phyloP scores from a whole-genome alignment of 2,113 vertebrate species.

The Microcebus ravelobensis region DNA sequence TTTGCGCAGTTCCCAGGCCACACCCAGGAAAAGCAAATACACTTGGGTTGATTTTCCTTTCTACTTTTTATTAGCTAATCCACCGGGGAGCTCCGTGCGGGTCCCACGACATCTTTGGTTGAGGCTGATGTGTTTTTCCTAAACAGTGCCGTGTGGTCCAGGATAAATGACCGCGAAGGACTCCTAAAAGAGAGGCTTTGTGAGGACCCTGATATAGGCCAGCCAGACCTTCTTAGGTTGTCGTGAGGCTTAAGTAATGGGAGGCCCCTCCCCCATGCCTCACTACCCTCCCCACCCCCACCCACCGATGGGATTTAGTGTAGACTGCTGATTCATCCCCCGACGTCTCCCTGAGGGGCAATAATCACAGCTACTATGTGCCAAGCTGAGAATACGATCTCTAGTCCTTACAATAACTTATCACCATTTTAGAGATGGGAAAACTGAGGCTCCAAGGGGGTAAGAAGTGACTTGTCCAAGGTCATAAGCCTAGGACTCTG shows the following conservation, averaged over 20 bases:
- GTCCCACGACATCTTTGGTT: neutral
- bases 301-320: neutral
- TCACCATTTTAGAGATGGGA: neutral
- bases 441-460: neutral
- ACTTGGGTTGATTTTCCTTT: neutral
- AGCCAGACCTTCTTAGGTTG: neutral
- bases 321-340: neutral
- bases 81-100: neutral
- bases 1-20: neutral
- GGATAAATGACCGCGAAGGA: neutral
- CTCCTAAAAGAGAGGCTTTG: neutral
- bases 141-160: neutral
- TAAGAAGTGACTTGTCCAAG: neutral
- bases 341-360: accelerated
- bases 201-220: neutral
- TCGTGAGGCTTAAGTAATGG: neutral
- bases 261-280: neutral
- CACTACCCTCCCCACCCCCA: accelerated
- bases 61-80: neutral
- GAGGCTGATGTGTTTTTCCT: neutral
- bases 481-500: accelerated
- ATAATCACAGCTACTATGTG: neutral
- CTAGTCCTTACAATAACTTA: neutral
- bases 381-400: neutral
- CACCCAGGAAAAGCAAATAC: neutral